phyloP scores from a whole-genome alignment of 2,113 vertebrate species.

The Antigone vipio region DNA sequence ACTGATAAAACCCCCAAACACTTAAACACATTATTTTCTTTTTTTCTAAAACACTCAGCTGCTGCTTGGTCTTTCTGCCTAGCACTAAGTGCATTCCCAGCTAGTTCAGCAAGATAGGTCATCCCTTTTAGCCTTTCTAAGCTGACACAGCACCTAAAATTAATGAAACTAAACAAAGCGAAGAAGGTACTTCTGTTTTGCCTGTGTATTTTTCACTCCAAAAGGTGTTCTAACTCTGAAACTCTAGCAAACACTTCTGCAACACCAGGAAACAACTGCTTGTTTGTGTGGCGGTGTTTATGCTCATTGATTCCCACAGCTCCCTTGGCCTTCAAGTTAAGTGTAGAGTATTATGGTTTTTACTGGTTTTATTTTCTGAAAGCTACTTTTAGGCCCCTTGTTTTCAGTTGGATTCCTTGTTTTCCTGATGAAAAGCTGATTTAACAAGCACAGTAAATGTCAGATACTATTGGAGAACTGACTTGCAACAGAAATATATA shows the following conservation, averaged over 20 bases:
- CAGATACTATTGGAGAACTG: neutral
- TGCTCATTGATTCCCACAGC: neutral
- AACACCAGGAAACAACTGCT: neutral
- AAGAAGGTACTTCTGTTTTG: neutral
- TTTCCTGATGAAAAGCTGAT: neutral
- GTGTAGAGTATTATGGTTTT: neutral
- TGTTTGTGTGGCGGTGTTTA: neutral
- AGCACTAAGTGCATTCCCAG: neutral
- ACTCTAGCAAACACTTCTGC: neutral
- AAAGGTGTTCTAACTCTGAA: neutral
- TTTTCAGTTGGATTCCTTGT: neutral
- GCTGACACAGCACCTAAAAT: neutral
- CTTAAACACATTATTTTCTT: neutral
- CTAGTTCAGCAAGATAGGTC: neutral
- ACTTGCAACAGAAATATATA: neutral
- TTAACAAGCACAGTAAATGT: neutral
- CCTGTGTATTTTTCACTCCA: neutral
- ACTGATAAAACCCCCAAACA: neutral
- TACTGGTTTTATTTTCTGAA: neutral
- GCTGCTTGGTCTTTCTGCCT: neutral
- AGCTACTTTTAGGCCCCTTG: neutral
- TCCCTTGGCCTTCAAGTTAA: neutral
- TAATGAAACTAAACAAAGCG: neutral
- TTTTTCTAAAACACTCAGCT: neutral
- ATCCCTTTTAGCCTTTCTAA: neutral